Percentiles rank a stretch among this genome's conserved stretches.
Conservation (phyloP, 2,888 invertebrate genomes). For the Aphodius sticticus region DNA sequence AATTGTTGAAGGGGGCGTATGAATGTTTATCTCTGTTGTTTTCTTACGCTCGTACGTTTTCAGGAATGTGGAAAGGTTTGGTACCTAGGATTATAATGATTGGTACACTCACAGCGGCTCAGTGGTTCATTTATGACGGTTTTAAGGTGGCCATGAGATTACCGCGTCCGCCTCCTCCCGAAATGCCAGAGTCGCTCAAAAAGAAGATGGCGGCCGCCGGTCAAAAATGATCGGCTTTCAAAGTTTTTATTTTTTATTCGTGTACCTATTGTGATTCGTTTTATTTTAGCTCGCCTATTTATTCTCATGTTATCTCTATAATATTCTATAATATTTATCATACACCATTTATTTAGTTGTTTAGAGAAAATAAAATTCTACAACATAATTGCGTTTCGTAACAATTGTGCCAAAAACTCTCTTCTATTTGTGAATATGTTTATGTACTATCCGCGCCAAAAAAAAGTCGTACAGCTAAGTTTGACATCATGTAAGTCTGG, state of each 20-base stretch:
- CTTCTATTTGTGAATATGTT: no score
- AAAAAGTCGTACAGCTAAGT: no score
- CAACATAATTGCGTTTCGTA: not conserved
- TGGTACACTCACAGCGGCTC: constrained; percentile 92
- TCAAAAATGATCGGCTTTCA: not conserved
- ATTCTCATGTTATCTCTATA: not conserved
- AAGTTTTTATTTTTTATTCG: not conserved
- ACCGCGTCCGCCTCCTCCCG: constrained; percentile 95
- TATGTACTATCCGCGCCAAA: no score
- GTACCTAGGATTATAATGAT: constrained; percentile 95
- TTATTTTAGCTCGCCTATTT: not conserved
- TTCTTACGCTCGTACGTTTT: no score
- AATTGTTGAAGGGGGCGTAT: no score
- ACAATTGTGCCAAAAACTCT: not conserved
- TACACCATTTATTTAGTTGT: not conserved
- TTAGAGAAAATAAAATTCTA: not conserved
- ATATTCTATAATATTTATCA: not conserved
- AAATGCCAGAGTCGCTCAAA: constrained; percentile 78
- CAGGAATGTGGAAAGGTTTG: constrained; percentile 83
- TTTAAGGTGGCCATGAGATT: constrained; percentile 78
- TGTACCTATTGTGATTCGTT: not conserved
- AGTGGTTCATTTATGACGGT: constrained; percentile 98
- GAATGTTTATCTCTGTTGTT: no score
- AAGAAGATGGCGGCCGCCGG: not conserved
- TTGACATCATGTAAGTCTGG: no score